Base-by-base conservation (phyloP, 2,797 vertebrate genomes). In the Arnoldichthys spilopterus region DNA sequence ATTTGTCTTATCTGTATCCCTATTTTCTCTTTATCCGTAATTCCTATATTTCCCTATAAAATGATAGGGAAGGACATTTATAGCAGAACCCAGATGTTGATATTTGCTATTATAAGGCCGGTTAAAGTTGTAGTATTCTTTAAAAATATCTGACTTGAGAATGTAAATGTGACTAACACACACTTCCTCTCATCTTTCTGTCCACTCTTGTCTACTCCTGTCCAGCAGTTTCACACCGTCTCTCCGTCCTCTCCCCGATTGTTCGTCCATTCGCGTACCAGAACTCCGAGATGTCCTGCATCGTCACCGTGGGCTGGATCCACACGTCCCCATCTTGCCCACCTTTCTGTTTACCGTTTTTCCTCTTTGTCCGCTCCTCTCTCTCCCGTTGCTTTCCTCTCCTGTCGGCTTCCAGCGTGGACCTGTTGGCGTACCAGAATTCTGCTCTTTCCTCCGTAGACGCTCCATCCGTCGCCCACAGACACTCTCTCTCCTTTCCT, bases 371-470 rank as follows among this genome's bases (percentile, higher is more conserved):
- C 51, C 34, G 78, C 34, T 26, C 58, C 2, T 69, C 18, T 62
- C 26, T 79, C 20, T n/a, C 28, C 32, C 30, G 45, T 13, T 22
- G n/a, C 13, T 80, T 43, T 45, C 62, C 73, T 28, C 64, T 79
- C 70, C 9, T 69, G 53, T 75, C 80, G 20, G 40, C 66, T 70
- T 88, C 59, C 63, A 78, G 13, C 0, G 69, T 78, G 59, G 81
- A 45, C 26, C 84, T 78, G 8, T 82, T 82, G 16, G 84, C 32
- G 4, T 90, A 90, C 86, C 88, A 89, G 54, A 87, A 89, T 72
- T 90, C 89, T 53, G 84, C 86, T 56, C 85, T 87, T 58, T 90
- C 86, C 40, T 86, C 85, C 3, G 84, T 47, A 0, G 88, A 81
- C 11, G 70, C 70, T 32, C 40, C 26, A 2, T 77, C 83, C 26